Base-by-base conservation (phyloP, 2,113 vertebrate genomes). In the Corvus cornix region DNA sequence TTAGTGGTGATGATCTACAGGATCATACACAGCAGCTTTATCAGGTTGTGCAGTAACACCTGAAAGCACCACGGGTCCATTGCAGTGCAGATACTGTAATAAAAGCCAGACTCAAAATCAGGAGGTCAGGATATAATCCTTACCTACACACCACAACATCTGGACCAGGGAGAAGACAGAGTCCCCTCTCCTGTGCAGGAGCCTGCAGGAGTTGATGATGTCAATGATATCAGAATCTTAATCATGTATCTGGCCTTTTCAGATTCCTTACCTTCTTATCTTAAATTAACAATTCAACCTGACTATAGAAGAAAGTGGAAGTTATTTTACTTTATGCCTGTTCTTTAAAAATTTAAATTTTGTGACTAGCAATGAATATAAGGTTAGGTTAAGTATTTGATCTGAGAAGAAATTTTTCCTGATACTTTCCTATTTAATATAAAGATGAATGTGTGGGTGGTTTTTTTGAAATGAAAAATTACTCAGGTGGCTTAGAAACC, bases 71-170 rank as follows among this genome's bases (percentile, higher is more conserved):
- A 19, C 1, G 4, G 17, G 7, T 28, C 26, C 19, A 15, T 8
- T 26, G 31, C 51, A 58, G n/a, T 4, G 27, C 27, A 31, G 13
- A 9, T 2, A 6, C 7, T 1, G 1, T 0, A 1, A 53, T 11
- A 51, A 59, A 11, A 70, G 48, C 74, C 74, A 67, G 53, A 26
- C 24, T 44, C 7, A 31, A 49, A 35, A 33, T 12, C 18, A 48
- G 18, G 33, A 55, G 23, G 9, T 39, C 9, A 52, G 24, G 68
- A 48, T 46, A 10, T 1, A 48, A 91, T 28, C 53, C 33, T 56
- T 15, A 31, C 26, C 43, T 18, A 5, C 6, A 4, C 26, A 28
- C 51, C 17, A 39, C 46, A 76, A 16, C 24, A 8, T 55, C 51
- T 12, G 26, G 9, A 31, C 6, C 35, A 46, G 4, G 24, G 22